Conservation (phyloP, 1,140 invertebrate genomes). For the Hesperophylax magnus region DNA sequence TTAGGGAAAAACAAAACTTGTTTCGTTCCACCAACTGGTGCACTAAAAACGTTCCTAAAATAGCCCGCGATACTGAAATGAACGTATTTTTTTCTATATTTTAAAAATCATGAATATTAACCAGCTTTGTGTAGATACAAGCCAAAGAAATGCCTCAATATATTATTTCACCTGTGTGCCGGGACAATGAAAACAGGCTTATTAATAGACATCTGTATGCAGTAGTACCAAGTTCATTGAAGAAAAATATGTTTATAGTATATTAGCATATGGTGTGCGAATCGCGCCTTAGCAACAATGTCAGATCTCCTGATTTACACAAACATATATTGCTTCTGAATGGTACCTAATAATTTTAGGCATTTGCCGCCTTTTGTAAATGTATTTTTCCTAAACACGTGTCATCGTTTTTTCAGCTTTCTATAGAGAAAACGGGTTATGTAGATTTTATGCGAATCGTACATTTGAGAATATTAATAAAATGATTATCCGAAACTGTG, state of each 20-base stretch:
- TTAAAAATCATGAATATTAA: too few relatives aligned
- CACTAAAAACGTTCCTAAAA: too few relatives aligned
- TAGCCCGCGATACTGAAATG: neutral
- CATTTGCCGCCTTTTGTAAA: slow-evolving; percentile 1
- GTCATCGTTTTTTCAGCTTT: slow-evolving; percentile 44
- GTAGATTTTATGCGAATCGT: slow-evolving; percentile 3
- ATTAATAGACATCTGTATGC: neutral
- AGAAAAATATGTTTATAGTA: slow-evolving; percentile 22
- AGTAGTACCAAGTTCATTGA: slow-evolving; percentile 41
- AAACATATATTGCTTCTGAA: slow-evolving; percentile 9
- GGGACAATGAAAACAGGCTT: neutral
- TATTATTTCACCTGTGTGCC: too few relatives aligned
- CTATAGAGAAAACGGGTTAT: slow-evolving; percentile 49
- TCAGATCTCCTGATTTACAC: neutral
- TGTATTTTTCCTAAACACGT: slow-evolving; percentile 28
- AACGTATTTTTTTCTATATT: neutral
- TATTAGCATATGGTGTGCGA: slow-evolving; percentile 14
- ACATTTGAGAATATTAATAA: slow-evolving; percentile 36
- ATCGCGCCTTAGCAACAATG: slow-evolving; percentile 9
- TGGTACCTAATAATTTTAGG: slow-evolving; percentile 14
- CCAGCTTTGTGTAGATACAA: too few relatives aligned
- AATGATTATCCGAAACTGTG: slow-evolving; percentile 28
- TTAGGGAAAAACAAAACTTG: neutral
- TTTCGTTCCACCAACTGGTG: too few relatives aligned
- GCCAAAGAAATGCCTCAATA: too few relatives aligned